Conservation (phyloP, 2,888 invertebrate genomes). For the Cheilosia pagana region DNA sequence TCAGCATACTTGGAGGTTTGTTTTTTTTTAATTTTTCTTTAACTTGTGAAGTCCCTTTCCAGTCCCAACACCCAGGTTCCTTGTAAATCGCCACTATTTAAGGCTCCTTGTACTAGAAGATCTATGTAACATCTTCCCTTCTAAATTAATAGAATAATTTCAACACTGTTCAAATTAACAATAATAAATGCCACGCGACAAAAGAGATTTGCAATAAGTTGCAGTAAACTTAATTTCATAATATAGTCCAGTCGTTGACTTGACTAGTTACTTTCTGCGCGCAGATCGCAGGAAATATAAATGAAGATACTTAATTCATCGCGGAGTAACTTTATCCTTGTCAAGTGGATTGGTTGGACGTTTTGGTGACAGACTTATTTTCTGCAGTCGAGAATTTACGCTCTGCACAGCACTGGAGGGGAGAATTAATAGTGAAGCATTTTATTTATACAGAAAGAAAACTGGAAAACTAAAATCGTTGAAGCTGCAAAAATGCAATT, state of each 20-base stretch:
- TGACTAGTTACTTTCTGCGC: not conserved
- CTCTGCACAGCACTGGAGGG: not conserved
- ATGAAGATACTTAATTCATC: not conserved
- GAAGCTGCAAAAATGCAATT: not conserved
- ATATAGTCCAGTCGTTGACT: constrained; percentile 5
- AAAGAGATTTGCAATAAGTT: not conserved
- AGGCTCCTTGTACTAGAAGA: too few species aligned
- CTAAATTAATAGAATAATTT: too few species aligned
- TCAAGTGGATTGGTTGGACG: not conserved
- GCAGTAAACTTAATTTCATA: not conserved
- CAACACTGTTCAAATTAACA: not conserved
- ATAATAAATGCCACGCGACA: not conserved
- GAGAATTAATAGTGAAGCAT: not conserved
- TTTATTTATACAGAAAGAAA: not conserved
- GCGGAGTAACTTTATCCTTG: constrained; percentile 25
- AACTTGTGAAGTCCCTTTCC: too few species aligned
- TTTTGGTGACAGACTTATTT: constrained; percentile 12
- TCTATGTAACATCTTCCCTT: too few species aligned
- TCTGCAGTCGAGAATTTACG: not conserved
- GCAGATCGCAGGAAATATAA: not conserved
- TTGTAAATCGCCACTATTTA: too few species aligned
- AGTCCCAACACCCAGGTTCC: too few species aligned
- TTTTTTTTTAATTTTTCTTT: too few species aligned
- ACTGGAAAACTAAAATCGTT: not conserved
- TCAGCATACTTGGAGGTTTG: too few species aligned